phyloP scores from a whole-genome alignment of 1,140 invertebrate genomes.

The Penaeus japonicus region DNA sequence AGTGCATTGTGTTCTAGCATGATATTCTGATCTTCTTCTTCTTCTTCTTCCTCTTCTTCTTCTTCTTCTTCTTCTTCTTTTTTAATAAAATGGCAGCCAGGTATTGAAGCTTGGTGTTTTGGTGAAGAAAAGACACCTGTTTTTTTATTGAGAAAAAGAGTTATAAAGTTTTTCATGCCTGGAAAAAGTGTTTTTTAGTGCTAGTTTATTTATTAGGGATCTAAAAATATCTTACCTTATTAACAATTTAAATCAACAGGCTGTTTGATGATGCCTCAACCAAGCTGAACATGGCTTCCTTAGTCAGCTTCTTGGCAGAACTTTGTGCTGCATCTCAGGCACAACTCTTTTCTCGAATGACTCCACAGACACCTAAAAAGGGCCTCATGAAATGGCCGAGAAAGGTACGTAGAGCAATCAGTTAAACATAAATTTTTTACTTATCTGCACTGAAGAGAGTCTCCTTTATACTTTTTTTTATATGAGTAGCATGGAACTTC shows the following conservation, averaged over 20 bases:
- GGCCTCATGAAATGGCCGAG: conserved; percentile 27
- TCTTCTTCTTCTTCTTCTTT: no score
- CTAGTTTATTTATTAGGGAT: no score
- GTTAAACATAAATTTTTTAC: neutral
- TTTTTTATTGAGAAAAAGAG: no score
- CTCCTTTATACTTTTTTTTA: neutral
- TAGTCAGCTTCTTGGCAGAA: conserved; percentile 82
- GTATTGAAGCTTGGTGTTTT: no score
- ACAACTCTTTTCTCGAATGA: conserved; percentile 71
- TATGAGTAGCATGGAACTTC: neutral
- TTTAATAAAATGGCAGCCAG: no score
- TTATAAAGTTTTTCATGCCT: no score
- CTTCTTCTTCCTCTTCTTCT: no score
- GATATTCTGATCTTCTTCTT: no score
- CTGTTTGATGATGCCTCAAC: conserved; percentile 81
- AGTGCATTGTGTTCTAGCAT: neutral
- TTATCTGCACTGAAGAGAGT: neutral
- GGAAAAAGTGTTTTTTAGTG: no score
- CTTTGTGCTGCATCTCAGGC: conserved; percentile 83
- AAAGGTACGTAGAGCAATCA: conserved; percentile 1
- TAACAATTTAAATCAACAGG: conserved; percentile 57
- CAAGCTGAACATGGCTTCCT: conserved; percentile 82
- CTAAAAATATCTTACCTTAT: neutral
- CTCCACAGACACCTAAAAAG: conserved; percentile 22
- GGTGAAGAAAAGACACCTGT: no score